Conservation (phyloP, 2,797 vertebrate species). For the Sylvilagus floridanus region DNA sequence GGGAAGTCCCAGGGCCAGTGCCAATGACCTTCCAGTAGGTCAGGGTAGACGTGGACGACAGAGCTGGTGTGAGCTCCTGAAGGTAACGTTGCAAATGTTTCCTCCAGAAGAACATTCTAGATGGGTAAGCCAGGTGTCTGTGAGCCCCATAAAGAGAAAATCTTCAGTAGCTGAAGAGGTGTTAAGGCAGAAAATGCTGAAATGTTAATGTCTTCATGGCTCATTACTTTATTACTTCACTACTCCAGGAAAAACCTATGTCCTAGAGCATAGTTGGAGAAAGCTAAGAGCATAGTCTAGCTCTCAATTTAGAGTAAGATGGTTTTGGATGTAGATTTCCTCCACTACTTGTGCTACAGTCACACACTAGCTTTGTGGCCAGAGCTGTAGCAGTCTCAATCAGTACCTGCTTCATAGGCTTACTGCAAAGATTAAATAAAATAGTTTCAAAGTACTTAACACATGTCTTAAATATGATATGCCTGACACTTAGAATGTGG, state of each 20-base stretch:
- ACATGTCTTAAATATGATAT: background rate
- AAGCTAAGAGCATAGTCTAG: background rate
- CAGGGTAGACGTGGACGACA: no score
- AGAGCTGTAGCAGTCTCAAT: background rate
- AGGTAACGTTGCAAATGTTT: background rate
- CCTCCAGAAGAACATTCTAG: slow-evolving; percentile 7
- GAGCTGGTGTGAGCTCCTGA: background rate
- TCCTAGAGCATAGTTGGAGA: background rate
- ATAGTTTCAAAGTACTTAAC: background rate
- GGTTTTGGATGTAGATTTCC: background rate
- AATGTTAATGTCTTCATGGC: background rate
- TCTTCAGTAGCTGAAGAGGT: background rate
- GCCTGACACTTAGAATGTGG: background rate
- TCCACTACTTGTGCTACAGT: background rate
- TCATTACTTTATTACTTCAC: background rate
- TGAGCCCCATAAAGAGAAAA: background rate
- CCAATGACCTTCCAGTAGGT: background rate
- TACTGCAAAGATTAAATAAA: background rate
- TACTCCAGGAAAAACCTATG: background rate
- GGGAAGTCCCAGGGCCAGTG: no score
- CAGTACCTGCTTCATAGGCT: background rate
- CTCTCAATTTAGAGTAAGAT: background rate
- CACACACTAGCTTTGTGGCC: background rate
- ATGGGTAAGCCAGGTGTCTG: background rate
- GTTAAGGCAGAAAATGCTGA: background rate